Conservation (phyloP, 2,888 invertebrate species). For the Apodemia mormo region DNA sequence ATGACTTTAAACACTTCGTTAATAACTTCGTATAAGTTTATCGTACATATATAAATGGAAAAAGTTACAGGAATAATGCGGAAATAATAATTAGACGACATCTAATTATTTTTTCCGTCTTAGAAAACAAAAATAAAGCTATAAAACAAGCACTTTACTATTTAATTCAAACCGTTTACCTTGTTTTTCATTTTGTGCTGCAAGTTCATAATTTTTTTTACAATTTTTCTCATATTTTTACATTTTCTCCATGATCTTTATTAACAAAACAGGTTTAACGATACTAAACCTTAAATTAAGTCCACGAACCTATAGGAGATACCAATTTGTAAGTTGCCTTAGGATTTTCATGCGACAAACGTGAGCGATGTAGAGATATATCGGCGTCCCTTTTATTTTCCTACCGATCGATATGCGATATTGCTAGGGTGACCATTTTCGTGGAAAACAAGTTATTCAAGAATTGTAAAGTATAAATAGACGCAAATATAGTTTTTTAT, state of each 20-base stretch:
- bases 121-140: too few species aligned
- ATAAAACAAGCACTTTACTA: too few species aligned
- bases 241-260: neutral
- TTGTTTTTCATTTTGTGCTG: neutral
- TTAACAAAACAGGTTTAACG: neutral
- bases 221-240: neutral
- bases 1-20: too few species aligned
- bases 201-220: neutral
- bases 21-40: too few species aligned
- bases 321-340: conserved; percentile 62
- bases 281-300: conserved; percentile 26
- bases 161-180: neutral
- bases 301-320: conserved; percentile 44
- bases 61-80: too few species aligned
- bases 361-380: conserved; percentile 57
- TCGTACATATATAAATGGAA: too few species aligned
- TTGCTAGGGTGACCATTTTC: conserved; percentile 62
- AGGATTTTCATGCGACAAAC: conserved; percentile 75
- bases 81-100: too few species aligned
- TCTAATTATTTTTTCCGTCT: too few species aligned
- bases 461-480: neutral
- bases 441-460: conserved; percentile 19
- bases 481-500: neutral
- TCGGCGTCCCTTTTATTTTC: conserved; percentile 57
- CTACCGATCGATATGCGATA: conserved; percentile 65